These are phyloP conservation scores for Hylyphantes graminicola DNA, from an alignment of 1,140 invertebrate species.

Conservation along the genomic window DNA sequence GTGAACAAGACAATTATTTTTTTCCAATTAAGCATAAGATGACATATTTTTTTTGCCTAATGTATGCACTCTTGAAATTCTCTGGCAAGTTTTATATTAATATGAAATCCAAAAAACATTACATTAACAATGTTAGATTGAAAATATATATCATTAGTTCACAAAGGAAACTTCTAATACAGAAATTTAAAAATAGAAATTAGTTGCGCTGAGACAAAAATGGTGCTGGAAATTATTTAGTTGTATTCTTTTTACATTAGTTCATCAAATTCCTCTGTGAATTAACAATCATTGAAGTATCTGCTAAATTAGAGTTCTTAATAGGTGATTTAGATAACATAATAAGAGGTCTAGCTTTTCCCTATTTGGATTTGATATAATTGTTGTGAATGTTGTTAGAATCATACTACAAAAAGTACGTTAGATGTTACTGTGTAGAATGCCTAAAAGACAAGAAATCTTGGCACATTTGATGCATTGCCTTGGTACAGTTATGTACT, in stretches of 20 bases:
- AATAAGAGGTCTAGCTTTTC: constrained; percentile 49
- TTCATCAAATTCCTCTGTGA: constrained; percentile 21
- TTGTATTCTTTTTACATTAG: constrained; percentile 15
- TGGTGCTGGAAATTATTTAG: constrained; percentile 40
- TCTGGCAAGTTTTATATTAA: no score
- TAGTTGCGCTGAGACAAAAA: constrained; percentile 55
- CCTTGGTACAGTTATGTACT: constrained; percentile 59
- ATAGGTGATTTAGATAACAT: constrained; percentile 21
- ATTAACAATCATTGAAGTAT: constrained; percentile 10
- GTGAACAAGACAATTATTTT: no score
- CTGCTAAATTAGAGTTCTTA: constrained; percentile 31
- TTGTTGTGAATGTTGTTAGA: constrained; percentile 58
- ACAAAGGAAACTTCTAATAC: no score
- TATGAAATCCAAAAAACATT: no score
- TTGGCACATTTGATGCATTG: constrained; percentile 60
- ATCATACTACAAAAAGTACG: constrained; percentile 44
- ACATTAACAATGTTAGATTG: no score
- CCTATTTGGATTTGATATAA: constrained; percentile 53
- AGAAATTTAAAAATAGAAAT: constrained; percentile 18
- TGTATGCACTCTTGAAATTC: no score
- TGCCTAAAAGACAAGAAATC: constrained; percentile 45
- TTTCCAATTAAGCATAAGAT: no score
- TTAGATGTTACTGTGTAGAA: constrained; percentile 58
- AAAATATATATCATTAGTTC: no score
- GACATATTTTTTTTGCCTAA: no score